phyloP scores from a whole-genome alignment of 2,113 vertebrate species.

The Heteronetta atricapilla region DNA sequence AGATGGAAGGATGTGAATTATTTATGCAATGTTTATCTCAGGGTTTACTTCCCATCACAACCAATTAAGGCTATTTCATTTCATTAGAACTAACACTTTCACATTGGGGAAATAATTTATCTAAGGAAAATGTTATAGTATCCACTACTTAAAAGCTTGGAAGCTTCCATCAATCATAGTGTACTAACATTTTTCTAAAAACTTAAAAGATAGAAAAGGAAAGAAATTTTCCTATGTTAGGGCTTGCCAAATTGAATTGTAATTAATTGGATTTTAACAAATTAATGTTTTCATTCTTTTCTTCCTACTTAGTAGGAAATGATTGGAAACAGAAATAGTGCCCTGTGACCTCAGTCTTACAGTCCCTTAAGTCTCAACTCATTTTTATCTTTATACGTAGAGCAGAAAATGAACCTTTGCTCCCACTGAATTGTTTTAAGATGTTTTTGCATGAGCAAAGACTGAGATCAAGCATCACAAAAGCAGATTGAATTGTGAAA shows the following conservation, averaged over 20 bases:
- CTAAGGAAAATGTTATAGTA: slow-evolving; percentile 69
- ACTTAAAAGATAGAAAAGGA: slow-evolving; percentile 28
- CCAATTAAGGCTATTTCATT: slow-evolving; percentile 82
- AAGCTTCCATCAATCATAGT: slow-evolving; percentile 44
- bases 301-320: neutral
- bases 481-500: neutral
- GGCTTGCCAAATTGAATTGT: slow-evolving; percentile 23
- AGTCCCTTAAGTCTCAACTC: neutral
- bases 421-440: neutral
- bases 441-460: neutral
- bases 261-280: slow-evolving; percentile 40
- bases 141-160: slow-evolving; percentile 57
- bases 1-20: slow-evolving; percentile 80
- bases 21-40: slow-evolving; percentile 80
- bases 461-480: neutral
- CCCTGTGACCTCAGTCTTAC: neutral
- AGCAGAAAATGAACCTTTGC: neutral
- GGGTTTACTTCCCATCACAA: slow-evolving; percentile 81
- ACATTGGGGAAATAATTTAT: slow-evolving; percentile 77
- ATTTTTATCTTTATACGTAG: neutral
- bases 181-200: slow-evolving; percentile 26
- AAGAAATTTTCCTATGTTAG: neutral
- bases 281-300: neutral
- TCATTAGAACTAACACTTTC: slow-evolving; percentile 79
- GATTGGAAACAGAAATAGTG: neutral